Conservation (phyloP, 2,797 vertebrate genomes). For the Gymnopithys bicolor region DNA sequence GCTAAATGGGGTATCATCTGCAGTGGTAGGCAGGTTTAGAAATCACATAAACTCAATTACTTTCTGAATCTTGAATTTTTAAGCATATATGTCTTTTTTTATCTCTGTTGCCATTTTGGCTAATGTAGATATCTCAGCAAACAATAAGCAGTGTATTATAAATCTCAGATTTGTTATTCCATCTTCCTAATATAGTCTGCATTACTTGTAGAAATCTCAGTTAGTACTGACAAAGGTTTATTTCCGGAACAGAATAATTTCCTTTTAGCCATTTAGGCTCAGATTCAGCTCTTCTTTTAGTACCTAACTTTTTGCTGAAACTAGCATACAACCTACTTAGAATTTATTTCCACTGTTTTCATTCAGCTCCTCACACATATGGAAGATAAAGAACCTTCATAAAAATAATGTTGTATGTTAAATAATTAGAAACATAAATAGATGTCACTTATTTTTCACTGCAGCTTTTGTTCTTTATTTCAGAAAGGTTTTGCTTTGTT, state of each 20-base stretch:
- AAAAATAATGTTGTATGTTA: rapidly evolving
- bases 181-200: neutral
- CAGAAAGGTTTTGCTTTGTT: neutral
- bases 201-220: neutral
- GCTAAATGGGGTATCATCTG: neutral
- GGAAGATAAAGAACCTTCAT: neutral
- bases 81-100: neutral
- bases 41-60: neutral
- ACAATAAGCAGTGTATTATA: neutral
- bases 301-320: neutral
- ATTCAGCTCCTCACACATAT: neutral
- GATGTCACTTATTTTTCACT: neutral
- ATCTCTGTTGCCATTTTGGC: neutral
- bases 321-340: neutral
- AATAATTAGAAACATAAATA: neutral
- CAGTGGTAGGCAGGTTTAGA: neutral
- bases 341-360: neutral
- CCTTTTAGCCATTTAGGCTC: neutral
- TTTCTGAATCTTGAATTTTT: neutral
- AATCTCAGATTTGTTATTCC: neutral
- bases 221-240: neutral
- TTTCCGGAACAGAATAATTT: neutral
- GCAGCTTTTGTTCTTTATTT: neutral
- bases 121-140: neutral
- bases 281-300: neutral